These are phyloP conservation scores for Drosophila mimetica DNA, from an alignment of 2,888 invertebrate genomes.

Conservation along the genomic window DNA sequence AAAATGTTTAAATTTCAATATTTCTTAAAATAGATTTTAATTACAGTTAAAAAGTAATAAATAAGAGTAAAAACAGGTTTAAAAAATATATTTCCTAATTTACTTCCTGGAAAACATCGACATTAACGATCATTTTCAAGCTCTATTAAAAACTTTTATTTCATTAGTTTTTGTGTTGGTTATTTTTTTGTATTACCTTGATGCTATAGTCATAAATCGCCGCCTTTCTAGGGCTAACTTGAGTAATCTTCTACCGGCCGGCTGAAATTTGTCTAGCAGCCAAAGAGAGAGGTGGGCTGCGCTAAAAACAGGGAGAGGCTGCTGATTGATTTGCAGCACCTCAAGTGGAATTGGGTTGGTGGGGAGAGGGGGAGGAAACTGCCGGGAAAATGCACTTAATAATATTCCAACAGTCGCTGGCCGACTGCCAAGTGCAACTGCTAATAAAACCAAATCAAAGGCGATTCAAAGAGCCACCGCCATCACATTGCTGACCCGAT, in stretches of 20 bases:
- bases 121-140: too few species aligned
- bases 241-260: constrained; percentile 39
- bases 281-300: constrained; percentile 1
- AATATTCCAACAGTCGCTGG: constrained; percentile 48
- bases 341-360: constrained; percentile 54
- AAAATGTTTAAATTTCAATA: too few species aligned
- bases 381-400: constrained; percentile 41
- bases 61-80: too few species aligned
- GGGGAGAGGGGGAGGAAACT: constrained; percentile 3
- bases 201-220: too few species aligned
- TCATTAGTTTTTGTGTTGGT: too few species aligned
- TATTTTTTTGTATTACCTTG: too few species aligned
- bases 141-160: too few species aligned
- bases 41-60: too few species aligned
- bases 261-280: not conserved
- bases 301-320: constrained; percentile 12
- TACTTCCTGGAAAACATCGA: too few species aligned
- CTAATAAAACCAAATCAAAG: constrained; percentile 64
- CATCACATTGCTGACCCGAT: constrained; percentile 29
- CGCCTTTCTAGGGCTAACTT: constrained; percentile 58
- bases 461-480: constrained; percentile 40
- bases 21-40: too few species aligned
- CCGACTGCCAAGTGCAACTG: constrained; percentile 54
- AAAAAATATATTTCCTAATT: too few species aligned
- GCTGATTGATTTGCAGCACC: constrained; percentile 65